phyloP scores from a whole-genome alignment of 2,113 vertebrate genomes.

The Sander vitreus region DNA sequence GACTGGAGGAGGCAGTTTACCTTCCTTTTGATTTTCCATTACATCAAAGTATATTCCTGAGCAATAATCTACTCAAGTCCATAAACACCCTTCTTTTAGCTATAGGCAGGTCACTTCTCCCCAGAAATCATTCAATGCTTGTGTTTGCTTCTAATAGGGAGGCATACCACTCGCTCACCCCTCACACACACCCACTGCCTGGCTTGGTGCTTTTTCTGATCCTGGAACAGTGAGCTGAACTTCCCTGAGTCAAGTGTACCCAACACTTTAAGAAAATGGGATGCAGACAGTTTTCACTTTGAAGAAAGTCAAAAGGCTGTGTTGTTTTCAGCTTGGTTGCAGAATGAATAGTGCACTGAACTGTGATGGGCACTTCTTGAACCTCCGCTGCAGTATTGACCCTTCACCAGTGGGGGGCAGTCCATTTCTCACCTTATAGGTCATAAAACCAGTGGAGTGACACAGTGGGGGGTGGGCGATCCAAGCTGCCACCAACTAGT shows the following conservation, averaged over 20 bases:
- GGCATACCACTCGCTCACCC: slow-evolving; percentile 3
- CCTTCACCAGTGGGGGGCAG: slow-evolving; percentile 82
- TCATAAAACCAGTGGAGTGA: slow-evolving; percentile 56
- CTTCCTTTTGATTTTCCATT: slow-evolving; percentile 41
- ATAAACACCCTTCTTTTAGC: slow-evolving; percentile 50
- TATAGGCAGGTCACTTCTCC: slow-evolving; percentile 40
- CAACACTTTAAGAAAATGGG: slow-evolving; percentile 53
- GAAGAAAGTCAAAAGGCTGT: slow-evolving; percentile 68
- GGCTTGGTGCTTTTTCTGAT: background rate
- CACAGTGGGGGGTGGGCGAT: slow-evolving; percentile 58
- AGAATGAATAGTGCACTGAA: slow-evolving; percentile 77
- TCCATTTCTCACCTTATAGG: slow-evolving; percentile 62
- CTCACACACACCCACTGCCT: slow-evolving; percentile 3
- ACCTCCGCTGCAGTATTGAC: slow-evolving; percentile 79
- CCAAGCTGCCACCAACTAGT: slow-evolving; percentile 75
- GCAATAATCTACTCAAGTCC: slow-evolving; percentile 36
- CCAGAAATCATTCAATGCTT: slow-evolving; percentile 50
- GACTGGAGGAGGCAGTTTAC: slow-evolving; percentile 39
- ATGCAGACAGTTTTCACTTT: slow-evolving; percentile 75
- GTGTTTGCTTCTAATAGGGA: slow-evolving; percentile 35
- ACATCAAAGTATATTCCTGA: slow-evolving; percentile 42
- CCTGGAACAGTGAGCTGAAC: slow-evolving; percentile 38
- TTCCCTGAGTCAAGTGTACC: slow-evolving; percentile 25
- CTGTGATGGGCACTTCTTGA: slow-evolving; percentile 71
- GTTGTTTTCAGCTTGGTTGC: slow-evolving; percentile 58